Base-by-base conservation (phyloP, 2,888 invertebrate genomes). In the Pemphredon lugubris region DNA sequence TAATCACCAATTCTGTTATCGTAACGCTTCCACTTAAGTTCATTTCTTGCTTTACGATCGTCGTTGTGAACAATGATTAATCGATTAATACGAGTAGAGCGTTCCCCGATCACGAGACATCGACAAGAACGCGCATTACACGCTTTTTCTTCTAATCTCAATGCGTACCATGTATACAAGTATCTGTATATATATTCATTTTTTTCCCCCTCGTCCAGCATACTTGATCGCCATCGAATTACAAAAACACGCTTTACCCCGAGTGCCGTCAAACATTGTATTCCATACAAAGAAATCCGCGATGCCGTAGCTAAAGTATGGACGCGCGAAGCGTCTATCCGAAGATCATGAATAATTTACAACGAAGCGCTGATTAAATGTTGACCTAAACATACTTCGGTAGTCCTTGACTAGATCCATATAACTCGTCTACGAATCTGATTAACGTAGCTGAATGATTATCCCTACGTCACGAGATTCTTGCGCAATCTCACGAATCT, bases 31-130 rank as follows among this genome's bases (percentile, higher is more conserved):
- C n/a, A n/a, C n/a, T n/a, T n/a, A 26, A 3, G 26, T 7, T 26
- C 26, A 26, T 26, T 7, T 7, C 3, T 26, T 7, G 26, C 26
- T 26, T 26, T 5, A 3, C 26, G 4, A 7, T 5, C 26, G 26
- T 7, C 26, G 26, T 7, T 26, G 26, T 26, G 26, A 13, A 44
- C n/a, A n/a, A 42, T 14, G 14, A 68, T 44, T 44, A 39, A 57
- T 47, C 39, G 40, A 21, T 30, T n/a, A n/a, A 32, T 26, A 39
- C 51, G n/a, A 13, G 47, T 5, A 26, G 47, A 7, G 55, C 50
- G 72, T 53, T 37, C 65, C 34, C 58, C 72, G 73, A 71, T 65
- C 16, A 71, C 55, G 50, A 57, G 73, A 73, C 73, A 73, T 60
- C 71, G 65, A 50, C 4, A 21, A 45, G 65, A 37, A 53, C 59